Base-by-base conservation (phyloP, 2,888 invertebrate genomes). In the Fragum fragum region DNA sequence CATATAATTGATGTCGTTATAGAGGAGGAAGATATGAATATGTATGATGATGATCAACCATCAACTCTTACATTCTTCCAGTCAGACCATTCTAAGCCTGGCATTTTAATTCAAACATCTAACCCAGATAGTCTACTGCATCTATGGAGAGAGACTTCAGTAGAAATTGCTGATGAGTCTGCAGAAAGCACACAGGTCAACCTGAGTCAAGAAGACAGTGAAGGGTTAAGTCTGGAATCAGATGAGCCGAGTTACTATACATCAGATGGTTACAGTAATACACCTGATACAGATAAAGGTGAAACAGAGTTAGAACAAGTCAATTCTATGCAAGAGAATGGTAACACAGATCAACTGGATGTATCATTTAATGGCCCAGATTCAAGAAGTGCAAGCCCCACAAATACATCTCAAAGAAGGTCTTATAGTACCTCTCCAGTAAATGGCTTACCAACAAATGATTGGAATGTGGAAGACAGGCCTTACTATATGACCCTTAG, bases 91-190 rank as follows among this genome's bases (percentile, higher is more conserved):
- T 57, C 66, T n/a, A 55, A 55, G 36, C 57, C 59, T 6, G 36
- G 47, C 26, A 23, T 72, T 32, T 16, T 79, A 6, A 29, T 55
- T 14, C 36, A 75, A 7, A 80, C 42, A 55, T 63, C 70, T 3
- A 75, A 80, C 69, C 80, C 77, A 0, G 72, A 57, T n/a, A 80
- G 75, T 39, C 42, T 83, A 42, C 72, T 80, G 9, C 66, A 80
- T 26, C 52, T 75, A 5, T 80, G 83, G 77, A 74, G 75, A 55
- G 80, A 83, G 26, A 71, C 72, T n/a, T 47, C 69, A 52, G 61
- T 70, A 18, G 47, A 39, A 36, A 63, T 47, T 39, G 36, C 36
- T 32, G 29, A 52, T 42, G 23, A 26, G 14, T 63, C 71, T 16
- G 76, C 70, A 47, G 70, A 76, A 23, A 69, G 69, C 16, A 69